These are phyloP conservation scores for Eublepharis macularius DNA, from an alignment of 2,113 vertebrate genomes.

Conservation along the genomic window DNA sequence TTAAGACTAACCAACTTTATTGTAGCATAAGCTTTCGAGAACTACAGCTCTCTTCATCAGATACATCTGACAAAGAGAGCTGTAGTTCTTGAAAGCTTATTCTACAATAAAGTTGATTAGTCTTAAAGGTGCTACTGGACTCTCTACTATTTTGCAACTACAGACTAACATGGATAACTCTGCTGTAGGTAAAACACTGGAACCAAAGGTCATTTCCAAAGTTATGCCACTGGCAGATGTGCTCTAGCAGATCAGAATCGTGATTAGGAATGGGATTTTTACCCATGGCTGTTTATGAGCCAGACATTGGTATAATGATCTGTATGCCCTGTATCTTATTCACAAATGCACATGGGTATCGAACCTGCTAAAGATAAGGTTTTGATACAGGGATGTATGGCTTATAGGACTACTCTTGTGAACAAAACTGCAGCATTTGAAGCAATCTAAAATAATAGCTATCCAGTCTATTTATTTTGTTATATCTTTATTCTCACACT, in stretches of 20 bases:
- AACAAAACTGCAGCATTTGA: not conserved
- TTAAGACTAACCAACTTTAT: too few species aligned
- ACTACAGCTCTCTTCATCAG: too few species aligned
- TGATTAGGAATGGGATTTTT: not conserved
- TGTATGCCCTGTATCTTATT: not conserved
- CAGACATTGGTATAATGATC: not conserved
- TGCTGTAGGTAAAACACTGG: fast-evolving
- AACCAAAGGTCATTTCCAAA: not conserved
- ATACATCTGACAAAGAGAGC: too few species aligned
- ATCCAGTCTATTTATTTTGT: not conserved
- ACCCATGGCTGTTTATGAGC: too few species aligned
- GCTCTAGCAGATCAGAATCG: not conserved
- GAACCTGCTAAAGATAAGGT: not conserved
- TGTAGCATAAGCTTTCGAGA: too few species aligned
- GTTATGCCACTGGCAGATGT: not conserved
- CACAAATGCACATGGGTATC: not conserved
- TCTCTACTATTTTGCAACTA: too few species aligned
- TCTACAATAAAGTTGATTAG: too few species aligned
- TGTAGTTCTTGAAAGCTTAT: too few species aligned
- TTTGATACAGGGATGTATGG: not conserved
- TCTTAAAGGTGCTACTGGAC: too few species aligned
- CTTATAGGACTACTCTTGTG: not conserved
- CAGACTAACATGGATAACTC: too few species aligned
- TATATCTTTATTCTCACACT: not conserved
- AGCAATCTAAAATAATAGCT: not conserved